Evolutionary conservation across 2,797 vertebrate genomes (phyloP).

Genomic region (Ctenosaura bakeri): DNA sequence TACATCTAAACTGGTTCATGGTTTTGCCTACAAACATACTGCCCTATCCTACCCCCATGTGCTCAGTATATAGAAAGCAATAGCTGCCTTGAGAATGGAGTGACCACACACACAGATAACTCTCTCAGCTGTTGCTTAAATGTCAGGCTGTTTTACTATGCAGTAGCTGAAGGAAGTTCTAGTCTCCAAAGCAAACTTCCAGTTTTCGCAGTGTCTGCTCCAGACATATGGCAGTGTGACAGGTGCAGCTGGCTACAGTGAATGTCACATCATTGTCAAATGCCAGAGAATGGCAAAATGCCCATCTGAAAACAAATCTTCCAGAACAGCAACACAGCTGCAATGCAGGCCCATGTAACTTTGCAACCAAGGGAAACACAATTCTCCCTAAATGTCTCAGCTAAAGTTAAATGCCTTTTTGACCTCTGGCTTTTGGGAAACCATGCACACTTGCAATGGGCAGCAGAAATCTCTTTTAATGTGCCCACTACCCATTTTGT

Average conservation of each 20-base stretch:
- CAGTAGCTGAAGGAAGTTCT: conserved; percentile 49
- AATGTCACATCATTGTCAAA: conserved; percentile 72
- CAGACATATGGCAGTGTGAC: conserved; percentile 43
- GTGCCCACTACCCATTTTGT: neutral
- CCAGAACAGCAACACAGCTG: conserved; percentile 51
- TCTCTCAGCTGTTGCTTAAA: conserved; percentile 29
- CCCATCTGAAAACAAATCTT: conserved; percentile 60
- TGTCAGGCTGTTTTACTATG: conserved; percentile 53
- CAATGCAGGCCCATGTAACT: neutral
- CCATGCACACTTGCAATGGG: neutral
- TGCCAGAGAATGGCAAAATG: conserved; percentile 59
- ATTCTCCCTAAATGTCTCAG: conserved; percentile 26
- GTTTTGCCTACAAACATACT: neutral
- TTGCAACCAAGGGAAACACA: conserved; percentile 16
- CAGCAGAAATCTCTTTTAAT: neutral
- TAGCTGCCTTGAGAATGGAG: neutral
- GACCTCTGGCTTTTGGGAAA: neutral
- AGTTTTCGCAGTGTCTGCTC: conserved; percentile 65
- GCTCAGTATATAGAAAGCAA: neutral
- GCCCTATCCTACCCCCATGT: neutral
- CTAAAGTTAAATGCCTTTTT: conserved; percentile 41
- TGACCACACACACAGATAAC: neutral
- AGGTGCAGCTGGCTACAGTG: conserved; percentile 59
- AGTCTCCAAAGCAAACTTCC: conserved; percentile 72
- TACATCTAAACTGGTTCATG: neutral